Base-by-base conservation (phyloP, 2,888 invertebrate species). In the Hoplodrina blanda region DNA sequence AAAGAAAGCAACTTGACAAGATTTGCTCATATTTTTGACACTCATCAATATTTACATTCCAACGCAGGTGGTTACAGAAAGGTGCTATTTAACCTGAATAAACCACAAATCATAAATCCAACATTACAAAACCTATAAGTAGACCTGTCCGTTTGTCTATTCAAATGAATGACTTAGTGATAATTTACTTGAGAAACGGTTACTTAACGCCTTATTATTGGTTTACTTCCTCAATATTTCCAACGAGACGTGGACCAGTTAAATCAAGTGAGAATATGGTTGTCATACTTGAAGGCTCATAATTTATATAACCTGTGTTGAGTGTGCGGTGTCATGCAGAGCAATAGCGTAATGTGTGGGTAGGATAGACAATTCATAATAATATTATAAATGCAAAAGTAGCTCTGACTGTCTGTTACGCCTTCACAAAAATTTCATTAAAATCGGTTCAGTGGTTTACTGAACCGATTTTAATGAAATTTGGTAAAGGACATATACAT, bases 211-310 rank as follows among this genome's bases (percentile, higher is more conserved):
- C 62, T 70, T 53, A 69, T 57, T 54, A 30, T 69, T 61, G 8
- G 50, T 76, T 71, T 62, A 85, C 81, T 90, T 90, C 89, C 89
- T 88, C 85, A 84, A 90, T 90, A 90, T 85, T 85, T 88, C 87
- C 80, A 83, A 86, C 85, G 83, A 67, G 74, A 62, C 30, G 77
- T 82, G 82, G 72, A 73, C 71, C 41, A 69, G 72, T 71, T 56
- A 52, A 54, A 52, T 68, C 63, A 63, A 62, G 46, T 72, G 60
- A 72, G 52, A 78, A 64, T 60, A 61, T 62, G 20, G 13, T 30
- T 69, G 70, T 76, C 57, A 62, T 50, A 50, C 17, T 53, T 20
- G 52, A 53, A 53, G 20, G 17, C 30, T 69, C 69, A 19, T 54
- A 50, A 73, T n/a, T n/a, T n/a, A 53, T 69, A 76, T 57, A 17